These are phyloP conservation scores for Mycetomoellerius zeteki DNA, from an alignment of 1,140 invertebrate species.

Conservation along the genomic window DNA sequence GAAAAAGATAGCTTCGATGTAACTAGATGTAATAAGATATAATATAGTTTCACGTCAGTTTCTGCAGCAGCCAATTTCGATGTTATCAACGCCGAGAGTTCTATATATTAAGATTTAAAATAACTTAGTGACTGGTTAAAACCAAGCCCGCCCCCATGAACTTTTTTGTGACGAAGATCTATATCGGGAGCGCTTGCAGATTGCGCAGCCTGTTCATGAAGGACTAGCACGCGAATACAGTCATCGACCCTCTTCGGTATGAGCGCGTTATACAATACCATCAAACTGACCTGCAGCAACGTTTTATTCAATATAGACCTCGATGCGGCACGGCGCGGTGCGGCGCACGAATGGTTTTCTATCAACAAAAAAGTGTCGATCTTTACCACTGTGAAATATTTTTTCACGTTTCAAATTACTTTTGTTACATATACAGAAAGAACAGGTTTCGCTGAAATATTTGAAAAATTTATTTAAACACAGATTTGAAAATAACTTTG, in stretches of 20 bases:
- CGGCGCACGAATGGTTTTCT: slow-evolving; percentile 6
- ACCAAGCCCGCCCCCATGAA: not conserved
- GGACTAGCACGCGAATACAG: slow-evolving; percentile 83
- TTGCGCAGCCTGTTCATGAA: slow-evolving; percentile 79
- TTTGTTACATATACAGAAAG: not conserved
- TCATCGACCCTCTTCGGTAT: slow-evolving; percentile 80
- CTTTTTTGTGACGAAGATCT: slow-evolving; percentile 70
- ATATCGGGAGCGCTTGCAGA: slow-evolving; percentile 82
- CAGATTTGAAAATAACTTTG: too few relatives aligned
- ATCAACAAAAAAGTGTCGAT: slow-evolving; percentile 57
- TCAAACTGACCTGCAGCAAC: slow-evolving; percentile 81
- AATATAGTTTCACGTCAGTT: not conserved
- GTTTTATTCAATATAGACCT: slow-evolving; percentile 79
- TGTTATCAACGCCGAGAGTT: slow-evolving; percentile 3
- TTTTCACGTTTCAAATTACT: not conserved
- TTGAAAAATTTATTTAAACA: too few relatives aligned
- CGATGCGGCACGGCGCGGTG: slow-evolving; percentile 29
- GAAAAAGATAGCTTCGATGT: not conserved
- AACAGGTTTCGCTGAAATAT: too few relatives aligned
- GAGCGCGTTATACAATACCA: slow-evolving; percentile 77
- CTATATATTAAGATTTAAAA: slow-evolving; percentile 19
- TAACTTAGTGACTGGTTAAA: slow-evolving; percentile 11
- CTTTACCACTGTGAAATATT: slow-evolving; percentile 16
- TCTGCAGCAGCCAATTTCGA: slow-evolving; percentile 4
- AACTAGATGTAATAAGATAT: not conserved